A percentile compares a stretch with the other conserved stretches of the same genome.
Evolutionary conservation across 2,888 invertebrate genomes (phyloP).

Genomic region (Rhopalosiphum nymphaeae): DNA sequence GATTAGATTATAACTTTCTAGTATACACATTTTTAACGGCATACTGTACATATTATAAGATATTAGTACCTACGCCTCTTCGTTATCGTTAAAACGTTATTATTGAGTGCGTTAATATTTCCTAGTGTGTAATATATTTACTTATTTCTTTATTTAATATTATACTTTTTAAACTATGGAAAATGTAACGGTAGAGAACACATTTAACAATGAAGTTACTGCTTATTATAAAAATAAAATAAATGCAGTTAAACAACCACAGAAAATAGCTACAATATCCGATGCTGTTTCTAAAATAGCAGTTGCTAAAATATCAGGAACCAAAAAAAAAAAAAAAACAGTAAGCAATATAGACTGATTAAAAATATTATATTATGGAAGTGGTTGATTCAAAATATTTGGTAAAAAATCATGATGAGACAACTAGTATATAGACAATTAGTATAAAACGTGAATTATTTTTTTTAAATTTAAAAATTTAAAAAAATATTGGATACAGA

Average conservation of each 20-base stretch:
- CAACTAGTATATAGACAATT: not conserved
- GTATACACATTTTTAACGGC: not conserved
- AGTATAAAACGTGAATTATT: too few relatives aligned
- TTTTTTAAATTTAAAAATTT: too few relatives aligned
- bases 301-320: not conserved
- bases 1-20: not conserved
- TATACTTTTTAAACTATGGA: not conserved
- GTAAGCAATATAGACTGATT: not conserved
- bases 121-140: not conserved
- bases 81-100: not conserved
- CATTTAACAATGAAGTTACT: slow-evolving; percentile 3
- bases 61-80: not conserved
- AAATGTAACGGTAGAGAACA: not conserved
- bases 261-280: not conserved
- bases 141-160: not conserved
- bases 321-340: not conserved
- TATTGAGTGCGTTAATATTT: not conserved
- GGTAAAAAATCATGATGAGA: not conserved
- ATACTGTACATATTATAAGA: not conserved
- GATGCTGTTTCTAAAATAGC: slow-evolving; percentile 1
- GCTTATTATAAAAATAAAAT: not conserved
- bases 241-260: not conserved
- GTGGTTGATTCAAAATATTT: slow-evolving; percentile 24
- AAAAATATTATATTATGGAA: slow-evolving; percentile 23
- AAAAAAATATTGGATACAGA: too few relatives aligned